Evolutionary conservation across 2,888 invertebrate genomes (phyloP).

Genomic region (Eurytoma adleriae): DNA sequence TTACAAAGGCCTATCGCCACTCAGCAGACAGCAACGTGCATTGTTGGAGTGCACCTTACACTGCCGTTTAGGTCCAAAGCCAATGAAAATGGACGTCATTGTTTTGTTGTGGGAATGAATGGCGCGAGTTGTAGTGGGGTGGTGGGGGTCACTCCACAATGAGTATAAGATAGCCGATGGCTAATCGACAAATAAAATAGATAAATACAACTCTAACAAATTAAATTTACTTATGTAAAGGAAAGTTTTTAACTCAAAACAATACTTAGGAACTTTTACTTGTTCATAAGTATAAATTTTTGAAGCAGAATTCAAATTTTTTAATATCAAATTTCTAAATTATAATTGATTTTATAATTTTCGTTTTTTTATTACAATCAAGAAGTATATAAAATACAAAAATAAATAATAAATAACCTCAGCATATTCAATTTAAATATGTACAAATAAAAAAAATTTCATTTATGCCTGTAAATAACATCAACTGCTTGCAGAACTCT

Average conservation of each 20-base stretch:
- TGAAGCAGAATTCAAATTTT: background rate
- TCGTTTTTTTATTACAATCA: background rate
- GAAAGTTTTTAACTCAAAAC: background rate
- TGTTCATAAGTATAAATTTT: no score
- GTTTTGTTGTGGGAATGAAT: background rate
- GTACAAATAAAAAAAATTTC: background rate
- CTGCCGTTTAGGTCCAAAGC: background rate
- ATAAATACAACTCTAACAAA: background rate
- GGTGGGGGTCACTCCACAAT: background rate
- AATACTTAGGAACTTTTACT: background rate
- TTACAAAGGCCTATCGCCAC: conserved; percentile 6
- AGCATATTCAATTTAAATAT: background rate
- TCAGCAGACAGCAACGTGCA: background rate
- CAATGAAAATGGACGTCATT: background rate
- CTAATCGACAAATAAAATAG: conserved; percentile 1
- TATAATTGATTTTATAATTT: background rate
- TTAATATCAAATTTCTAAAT: background rate
- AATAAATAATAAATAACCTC: background rate
- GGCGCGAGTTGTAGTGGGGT: background rate
- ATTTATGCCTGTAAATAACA: conserved; percentile 4
- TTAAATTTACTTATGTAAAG: background rate
- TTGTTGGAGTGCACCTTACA: background rate
- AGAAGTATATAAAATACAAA: background rate
- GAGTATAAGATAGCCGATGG: background rate
- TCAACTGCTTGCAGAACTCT: background rate